Base-by-base conservation (phyloP, 2,888 invertebrate genomes). In the Elegia similella region DNA sequence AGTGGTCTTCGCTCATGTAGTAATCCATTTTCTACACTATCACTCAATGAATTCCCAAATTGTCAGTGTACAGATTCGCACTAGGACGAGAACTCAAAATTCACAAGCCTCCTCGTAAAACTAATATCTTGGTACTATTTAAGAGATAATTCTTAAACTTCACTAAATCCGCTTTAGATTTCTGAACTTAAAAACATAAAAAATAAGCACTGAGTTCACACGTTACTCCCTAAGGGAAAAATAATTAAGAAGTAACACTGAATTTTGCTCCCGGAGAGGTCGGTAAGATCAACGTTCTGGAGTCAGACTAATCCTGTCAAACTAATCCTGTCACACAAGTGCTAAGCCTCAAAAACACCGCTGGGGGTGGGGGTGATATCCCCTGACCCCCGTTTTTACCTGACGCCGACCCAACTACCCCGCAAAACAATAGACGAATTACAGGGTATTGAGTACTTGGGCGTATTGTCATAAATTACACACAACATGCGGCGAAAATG, bases 241-340 rank as follows among this genome's bases (percentile, higher is more conserved):
- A n/a, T n/a, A n/a, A n/a, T n/a, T n/a, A n/a, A 23, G 23, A 5
- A 23, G 23, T 23, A 5, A 23, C 2, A 23, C 2, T 23, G 23
- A 42, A 32, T 17, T 50, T 34, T 32, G 52, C 29, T 58, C 57
- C 17, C 12, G 38, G 38, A 10, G 38, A 43, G 63, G 62, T 62
- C 72, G 56, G 67, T 62, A 60, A 65, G 68, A 62, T 72, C 63
- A 75, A 67, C 66, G 69, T 68, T 65, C 61, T 59, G 63, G 59
- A 42, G 68, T 67, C 62, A 66, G 65, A 79, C 78, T 82, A 76
- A 80, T 77, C 78, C 70, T 59, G 62, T 78, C 76, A 76, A 78
- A 78, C 65, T 82, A 76, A 80, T 77, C 78, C 70, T 59, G 62
- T 78, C 76, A 76, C 79, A 78, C 65, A 75, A 73, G 58, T 65